Evolutionary conservation across 1,140 invertebrate genomes (phyloP), one percentile per base, ranked within the genome.

Genomic region (Panagrolaimus sp.): DNA sequence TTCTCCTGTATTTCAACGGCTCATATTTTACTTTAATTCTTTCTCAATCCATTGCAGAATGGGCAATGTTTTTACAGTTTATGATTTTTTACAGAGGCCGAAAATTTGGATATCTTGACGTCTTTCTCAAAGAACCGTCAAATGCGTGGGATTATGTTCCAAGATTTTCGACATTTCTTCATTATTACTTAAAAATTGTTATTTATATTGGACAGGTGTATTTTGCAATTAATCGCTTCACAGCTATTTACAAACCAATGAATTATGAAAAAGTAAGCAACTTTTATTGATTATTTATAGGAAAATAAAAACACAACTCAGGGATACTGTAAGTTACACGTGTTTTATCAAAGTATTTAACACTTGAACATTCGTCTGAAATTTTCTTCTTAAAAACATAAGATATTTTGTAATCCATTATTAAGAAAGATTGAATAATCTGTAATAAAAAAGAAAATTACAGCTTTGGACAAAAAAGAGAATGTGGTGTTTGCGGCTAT

Each of bases 51-150:
- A 58, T 58, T n/a, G 21, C 52, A 58, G 52, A 58, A 58, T 58
- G 52, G 52, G 52, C 28, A 12, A 58, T 58, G 52, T 58, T 58
- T 21, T 58, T 21, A n/a, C 21, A 58, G 14, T 58, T 58, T 21
- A 58, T 58, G 52, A 58, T 58, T 58, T 28, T 58, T 28, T 58
- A 58, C 17, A 12, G 52, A 12, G 52, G 52, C 4, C 52, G 52
- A 10, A 58, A 58, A 58, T 58, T 26, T 58, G 52, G 52, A 21
- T 58, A 58, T 28, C 52, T 58, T 28, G 52, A 58, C 17, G 14
- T 58, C 17, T 21, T 28, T 10, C 52, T 58, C 52, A 58, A 58
- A 58, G 28, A 21, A 58, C 21, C 21, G 14, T 58, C 52, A 21
- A 26, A 28, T 21, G 52, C 52, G 17, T 58, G 52, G 52, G 21